Base-by-base conservation (phyloP, 2,888 invertebrate species). In the Erebia ligea region DNA sequence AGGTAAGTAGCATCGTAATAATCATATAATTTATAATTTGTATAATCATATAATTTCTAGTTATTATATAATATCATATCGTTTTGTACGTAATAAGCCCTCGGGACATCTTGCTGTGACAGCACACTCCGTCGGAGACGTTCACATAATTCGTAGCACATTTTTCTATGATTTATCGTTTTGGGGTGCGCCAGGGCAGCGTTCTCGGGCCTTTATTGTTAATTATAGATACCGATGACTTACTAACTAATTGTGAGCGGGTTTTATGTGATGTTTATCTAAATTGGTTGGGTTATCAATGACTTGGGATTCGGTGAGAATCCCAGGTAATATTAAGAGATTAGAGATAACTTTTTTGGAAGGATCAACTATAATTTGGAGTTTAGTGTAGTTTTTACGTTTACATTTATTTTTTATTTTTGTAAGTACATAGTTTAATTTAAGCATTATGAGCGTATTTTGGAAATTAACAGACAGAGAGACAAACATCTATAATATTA, bases 261-360 rank as follows among this genome's bases (percentile, higher is more conserved):
- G 68, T 73, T 75, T 78, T 75, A 75, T 74, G 68, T 67, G 76
- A 78, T 77, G 58, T 40, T 75, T 73, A 80, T 80, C 81, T 77
- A 73, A 80, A 80, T 80, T 76, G 78, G 77, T 67, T 73, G 71
- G 40, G 75, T 75, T 76, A 54, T 65, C 57, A 73, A 75, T 76
- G 71, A 75, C 48, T 42, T 48, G 21, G 45, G 67, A 58, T 42
- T 8, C 15, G 48, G 58, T 67, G 67, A 45, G 66, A 67, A 67
- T 67, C 11, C 25, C 58, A 34, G 50, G 58, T 11, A 67, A 58
- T 13, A 34, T 67, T 67, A 25, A 8, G 56, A 66, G 58, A 67
- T 67, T 58, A 25, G 15, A 66, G 56, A 66, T 57, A 56, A 45
- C 9, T 45, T 11, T 45, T 45, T 45, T 45, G 4, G 11, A 45